These are phyloP conservation scores for Thera obeliscata DNA, from an alignment of 2,888 invertebrate genomes.

Conservation along the genomic window DNA sequence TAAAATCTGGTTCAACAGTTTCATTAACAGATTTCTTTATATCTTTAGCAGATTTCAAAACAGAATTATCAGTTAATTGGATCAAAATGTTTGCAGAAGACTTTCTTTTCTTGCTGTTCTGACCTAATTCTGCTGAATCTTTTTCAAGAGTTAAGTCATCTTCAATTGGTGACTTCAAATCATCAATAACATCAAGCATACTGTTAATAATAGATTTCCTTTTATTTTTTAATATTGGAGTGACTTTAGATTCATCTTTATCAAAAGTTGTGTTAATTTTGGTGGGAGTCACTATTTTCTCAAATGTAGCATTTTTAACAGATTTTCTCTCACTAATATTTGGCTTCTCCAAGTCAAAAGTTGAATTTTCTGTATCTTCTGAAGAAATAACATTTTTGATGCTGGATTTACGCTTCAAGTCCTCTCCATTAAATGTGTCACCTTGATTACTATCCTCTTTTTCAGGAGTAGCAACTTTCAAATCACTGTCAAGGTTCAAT, in stretches of 20 bases:
- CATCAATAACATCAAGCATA: constrained; percentile 3
- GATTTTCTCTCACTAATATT: constrained; percentile 30
- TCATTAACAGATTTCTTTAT: constrained; percentile 12
- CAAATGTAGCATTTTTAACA: constrained; percentile 32
- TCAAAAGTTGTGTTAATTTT: constrained; percentile 23
- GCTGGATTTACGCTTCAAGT: constrained; percentile 27
- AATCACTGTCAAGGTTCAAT: constrained; percentile 5
- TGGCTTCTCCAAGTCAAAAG: constrained; percentile 25
- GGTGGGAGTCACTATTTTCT: constrained; percentile 31
- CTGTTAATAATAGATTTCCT: constrained; percentile 2
- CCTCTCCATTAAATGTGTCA: constrained; percentile 1
- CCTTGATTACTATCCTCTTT: constrained; percentile 3
- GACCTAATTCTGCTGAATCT: constrained; percentile 2
- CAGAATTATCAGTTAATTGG: background rate
- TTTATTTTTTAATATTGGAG: background rate
- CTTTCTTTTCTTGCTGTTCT: constrained; percentile 14
- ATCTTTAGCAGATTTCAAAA: background rate
- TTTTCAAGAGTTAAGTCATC: constrained; percentile 29
- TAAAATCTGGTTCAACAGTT: constrained; percentile 4
- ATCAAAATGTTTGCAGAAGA: constrained; percentile 2
- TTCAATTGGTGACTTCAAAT: constrained; percentile 8
- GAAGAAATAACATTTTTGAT: constrained; percentile 4
- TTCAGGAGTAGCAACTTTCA: constrained; percentile 3
- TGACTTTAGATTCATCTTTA: constrained; percentile 1
- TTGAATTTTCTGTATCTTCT: constrained; percentile 18